A percentile compares a stretch with the other conserved stretches of the same genome.
phyloP scores from a whole-genome alignment of 2,113 vertebrate genomes.

The Xenopus tropicalis region UCB_Xtro_10.0 CM004451.2:51096501-51097000 shows the following conservation, averaged over 20 bases:
- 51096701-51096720: slow-evolving; percentile 33
- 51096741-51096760: neutral
- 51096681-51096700: neutral
- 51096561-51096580: slow-evolving; percentile 52
- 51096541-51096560: slow-evolving; percentile 86
- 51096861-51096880: too few relatives aligned
- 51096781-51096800: too few relatives aligned
- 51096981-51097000: too few relatives aligned
- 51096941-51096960: too few relatives aligned
- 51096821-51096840: too few relatives aligned
- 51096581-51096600: slow-evolving; percentile 33
- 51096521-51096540: slow-evolving; percentile 84
- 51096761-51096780: too few relatives aligned
- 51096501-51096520: slow-evolving; percentile 83
- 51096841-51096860: too few relatives aligned
- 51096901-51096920: too few relatives aligned
- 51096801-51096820: too few relatives aligned
- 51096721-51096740: neutral
- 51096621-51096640: slow-evolving; percentile 30
- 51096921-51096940: too few relatives aligned
- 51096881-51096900: too few relatives aligned
- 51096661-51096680: slow-evolving; percentile 39
- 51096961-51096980: too few relatives aligned
- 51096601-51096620: slow-evolving; percentile 20
- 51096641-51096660: slow-evolving; percentile 23